phyloP scores from a whole-genome alignment of 2,113 vertebrate species.

The Formicarius rufipectus region DNA sequence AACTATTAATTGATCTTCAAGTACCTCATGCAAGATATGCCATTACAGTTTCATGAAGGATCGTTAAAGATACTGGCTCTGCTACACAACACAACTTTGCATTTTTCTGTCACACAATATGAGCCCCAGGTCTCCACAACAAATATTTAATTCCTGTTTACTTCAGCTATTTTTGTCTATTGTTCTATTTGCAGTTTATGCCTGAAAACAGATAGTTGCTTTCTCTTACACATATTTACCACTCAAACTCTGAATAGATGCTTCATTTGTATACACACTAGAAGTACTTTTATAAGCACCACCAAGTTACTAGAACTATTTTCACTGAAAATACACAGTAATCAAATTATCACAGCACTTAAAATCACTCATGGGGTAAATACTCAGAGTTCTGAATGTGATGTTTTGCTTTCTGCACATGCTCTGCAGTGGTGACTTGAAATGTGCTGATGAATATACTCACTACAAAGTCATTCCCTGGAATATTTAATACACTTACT shows the following conservation, averaged over 20 bases:
- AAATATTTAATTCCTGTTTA: not conserved
- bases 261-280: not conserved
- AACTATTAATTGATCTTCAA: slow-evolving; percentile 16
- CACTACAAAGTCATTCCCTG: not conserved
- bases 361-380: slow-evolving; percentile 32
- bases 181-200: not conserved
- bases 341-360: slow-evolving; percentile 34
- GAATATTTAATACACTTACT: not conserved
- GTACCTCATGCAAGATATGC: not conserved
- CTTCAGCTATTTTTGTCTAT: not conserved
- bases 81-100: not conserved
- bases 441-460: not conserved
- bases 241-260: slow-evolving; percentile 2
- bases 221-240: not conserved
- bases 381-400: not conserved
- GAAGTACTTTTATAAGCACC: not conserved
- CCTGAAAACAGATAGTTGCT: not conserved
- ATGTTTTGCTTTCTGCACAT: not conserved
- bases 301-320: not conserved
- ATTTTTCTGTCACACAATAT: not conserved
- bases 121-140: not conserved
- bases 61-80: not conserved
- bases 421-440: not conserved
- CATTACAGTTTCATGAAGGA: not conserved
- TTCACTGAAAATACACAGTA: not conserved